These are phyloP conservation scores for Aethina tumida DNA, from an alignment of 1,140 invertebrate species.

Conservation along the genomic window DNA sequence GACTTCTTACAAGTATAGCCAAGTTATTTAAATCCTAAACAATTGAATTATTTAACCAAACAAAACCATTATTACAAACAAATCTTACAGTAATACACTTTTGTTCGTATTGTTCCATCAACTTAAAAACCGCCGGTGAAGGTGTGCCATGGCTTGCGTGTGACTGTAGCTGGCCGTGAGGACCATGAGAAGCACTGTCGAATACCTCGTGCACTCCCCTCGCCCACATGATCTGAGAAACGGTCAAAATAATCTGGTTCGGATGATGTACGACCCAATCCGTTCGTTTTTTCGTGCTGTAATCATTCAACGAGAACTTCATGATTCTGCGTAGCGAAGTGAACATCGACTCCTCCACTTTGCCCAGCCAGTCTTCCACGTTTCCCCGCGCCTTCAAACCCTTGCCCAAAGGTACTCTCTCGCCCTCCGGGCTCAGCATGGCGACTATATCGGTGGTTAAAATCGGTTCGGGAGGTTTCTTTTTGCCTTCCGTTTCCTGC, in stretches of 20 bases:
- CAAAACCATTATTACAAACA: background rate
- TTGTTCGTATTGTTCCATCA: slow-evolving; percentile 56
- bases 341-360: slow-evolving; percentile 81
- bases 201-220: slow-evolving; percentile 63
- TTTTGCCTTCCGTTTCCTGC: slow-evolving; percentile 16
- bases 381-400: slow-evolving; percentile 69
- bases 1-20: slow-evolving; percentile 62
- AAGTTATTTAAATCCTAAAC: slow-evolving; percentile 63
- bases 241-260: slow-evolving; percentile 58
- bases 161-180: no score
- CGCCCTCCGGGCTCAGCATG: slow-evolving; percentile 79
- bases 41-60: slow-evolving; percentile 2
- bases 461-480: slow-evolving; percentile 23
- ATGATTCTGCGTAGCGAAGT: slow-evolving; percentile 60
- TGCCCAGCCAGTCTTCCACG: slow-evolving; percentile 81
- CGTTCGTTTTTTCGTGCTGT: slow-evolving; percentile 41
- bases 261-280: slow-evolving; percentile 51
- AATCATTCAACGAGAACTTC: slow-evolving; percentile 59
- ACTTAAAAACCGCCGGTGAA: no score
- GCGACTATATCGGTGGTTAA: slow-evolving; percentile 72
- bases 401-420: slow-evolving; percentile 65
- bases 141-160: no score
- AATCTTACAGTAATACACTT: slow-evolving; percentile 46
- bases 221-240: slow-evolving; percentile 83
- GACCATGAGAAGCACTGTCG: no score